phyloP scores from a whole-genome alignment of 2,797 vertebrate genomes.

The Diglossa cyanea region DNA sequence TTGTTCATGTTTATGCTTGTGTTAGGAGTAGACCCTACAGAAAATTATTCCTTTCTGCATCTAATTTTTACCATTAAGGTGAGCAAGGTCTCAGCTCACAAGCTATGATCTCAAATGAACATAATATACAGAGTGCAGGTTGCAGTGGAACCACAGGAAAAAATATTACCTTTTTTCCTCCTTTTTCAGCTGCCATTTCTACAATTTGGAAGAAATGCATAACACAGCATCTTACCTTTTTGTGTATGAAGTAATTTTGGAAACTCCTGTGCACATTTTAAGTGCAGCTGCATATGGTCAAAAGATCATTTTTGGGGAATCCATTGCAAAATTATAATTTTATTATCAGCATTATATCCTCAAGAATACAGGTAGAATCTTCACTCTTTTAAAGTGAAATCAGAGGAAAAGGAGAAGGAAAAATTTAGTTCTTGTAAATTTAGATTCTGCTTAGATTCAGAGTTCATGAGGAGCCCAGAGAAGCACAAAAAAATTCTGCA shows the following conservation, averaged over 20 bases:
- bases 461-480: not conserved
- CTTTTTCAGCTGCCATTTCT: not conserved
- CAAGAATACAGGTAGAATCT: not conserved
- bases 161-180: not conserved
- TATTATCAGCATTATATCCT: not conserved
- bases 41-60: not conserved
- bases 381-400: not conserved
- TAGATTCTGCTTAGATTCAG: not conserved
- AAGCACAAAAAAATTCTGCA: not conserved
- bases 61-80: not conserved
- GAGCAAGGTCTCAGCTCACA: not conserved
- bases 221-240: not conserved
- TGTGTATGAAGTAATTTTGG: not conserved
- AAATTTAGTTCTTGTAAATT: not conserved
- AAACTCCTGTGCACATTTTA: not conserved
- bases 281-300: not conserved
- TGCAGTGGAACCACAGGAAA: not conserved
- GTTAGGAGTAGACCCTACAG: not conserved
- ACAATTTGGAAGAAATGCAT: not conserved
- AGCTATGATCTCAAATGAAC: not conserved
- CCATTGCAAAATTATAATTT: not conserved
- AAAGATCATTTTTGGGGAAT: not conserved
- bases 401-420: not conserved
- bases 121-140: not conserved
- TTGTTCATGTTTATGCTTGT: not conserved